phyloP scores from a whole-genome alignment of 2,888 invertebrate species.

The Drosophila trichaetosa region DNA sequence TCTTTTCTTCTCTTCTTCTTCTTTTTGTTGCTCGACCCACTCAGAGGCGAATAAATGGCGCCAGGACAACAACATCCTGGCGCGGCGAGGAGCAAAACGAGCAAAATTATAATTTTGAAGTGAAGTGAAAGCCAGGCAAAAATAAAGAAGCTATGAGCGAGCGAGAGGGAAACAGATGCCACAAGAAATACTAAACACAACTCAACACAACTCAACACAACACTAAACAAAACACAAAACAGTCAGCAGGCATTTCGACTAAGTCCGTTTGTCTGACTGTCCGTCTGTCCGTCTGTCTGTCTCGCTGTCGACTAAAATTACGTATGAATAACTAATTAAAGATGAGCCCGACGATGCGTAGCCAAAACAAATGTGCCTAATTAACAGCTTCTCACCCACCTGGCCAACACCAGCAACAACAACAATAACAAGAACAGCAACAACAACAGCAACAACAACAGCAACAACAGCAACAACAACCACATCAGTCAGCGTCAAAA shows the following conservation, averaged over 20 bases:
- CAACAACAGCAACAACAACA: too few species aligned
- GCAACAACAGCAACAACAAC: too few species aligned
- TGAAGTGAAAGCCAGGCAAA: constrained; percentile 48
- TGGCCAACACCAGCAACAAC: constrained; percentile 1
- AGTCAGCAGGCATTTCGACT: constrained; percentile 26
- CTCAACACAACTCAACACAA: background rate
- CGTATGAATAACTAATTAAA: constrained; percentile 75
- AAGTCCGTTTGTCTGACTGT: constrained; percentile 7
- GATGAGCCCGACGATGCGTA: constrained; percentile 28
- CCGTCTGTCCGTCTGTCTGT: constrained; percentile 10
- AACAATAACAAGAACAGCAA: background rate
- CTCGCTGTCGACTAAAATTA: constrained; percentile 37
- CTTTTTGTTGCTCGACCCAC: constrained; percentile 9
- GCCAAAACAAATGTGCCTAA: constrained; percentile 69
- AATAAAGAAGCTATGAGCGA: constrained; percentile 5
- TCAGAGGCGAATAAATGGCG: constrained; percentile 62
- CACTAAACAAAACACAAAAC: constrained; percentile 7
- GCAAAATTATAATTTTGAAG: constrained; percentile 59
- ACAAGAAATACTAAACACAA: constrained; percentile 25
- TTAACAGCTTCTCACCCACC: constrained; percentile 53
- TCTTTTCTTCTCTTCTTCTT: background rate
- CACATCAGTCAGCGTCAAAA: constrained; percentile 49
- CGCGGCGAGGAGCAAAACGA: constrained; percentile 5
- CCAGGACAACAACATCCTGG: constrained; percentile 49
- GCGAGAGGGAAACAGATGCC: constrained; percentile 13